Conservation (phyloP, 2,888 invertebrate genomes). For the Trisateles emortualis region DNA sequence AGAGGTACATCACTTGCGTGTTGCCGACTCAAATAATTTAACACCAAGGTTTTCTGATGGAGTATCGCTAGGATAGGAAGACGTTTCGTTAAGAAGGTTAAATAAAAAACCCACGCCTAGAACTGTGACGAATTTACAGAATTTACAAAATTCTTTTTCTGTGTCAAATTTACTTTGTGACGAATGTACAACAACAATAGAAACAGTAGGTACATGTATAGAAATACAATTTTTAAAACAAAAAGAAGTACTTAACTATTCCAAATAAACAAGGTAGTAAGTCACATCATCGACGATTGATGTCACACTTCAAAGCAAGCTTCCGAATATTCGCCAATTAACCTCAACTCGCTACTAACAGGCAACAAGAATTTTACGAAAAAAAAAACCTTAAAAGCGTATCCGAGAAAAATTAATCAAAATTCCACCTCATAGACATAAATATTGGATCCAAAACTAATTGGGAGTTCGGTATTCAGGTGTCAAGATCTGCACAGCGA, state of each 20-base stretch:
- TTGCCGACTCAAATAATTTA: no score
- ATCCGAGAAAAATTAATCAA: conserved; percentile 47
- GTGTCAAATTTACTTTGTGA: no score
- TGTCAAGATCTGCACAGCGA: conserved; percentile 81
- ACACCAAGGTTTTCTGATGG: no score
- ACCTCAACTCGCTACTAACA: conserved; percentile 27
- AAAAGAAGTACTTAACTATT: neutral
- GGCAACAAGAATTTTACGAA: conserved; percentile 25
- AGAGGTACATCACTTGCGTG: no score
- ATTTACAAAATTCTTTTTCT: no score
- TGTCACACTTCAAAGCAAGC: conserved; percentile 14
- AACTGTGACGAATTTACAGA: no score
- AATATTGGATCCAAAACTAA: conserved; percentile 15
- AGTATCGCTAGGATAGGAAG: no score
- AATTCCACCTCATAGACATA: conserved; percentile 33
- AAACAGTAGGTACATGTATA: no score
- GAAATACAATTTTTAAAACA: no score
- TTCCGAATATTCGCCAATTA: conserved; percentile 45
- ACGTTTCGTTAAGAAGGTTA: no score
- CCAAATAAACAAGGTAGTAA: neutral
- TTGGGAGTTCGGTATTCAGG: conserved; percentile 47
- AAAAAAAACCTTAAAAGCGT: conserved; percentile 22
- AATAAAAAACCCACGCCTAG: no score
- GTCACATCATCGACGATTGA: conserved; percentile 7
- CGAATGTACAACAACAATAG: no score